Evolutionary conservation across 2,797 vertebrate species (phyloP), one percentile per base, ranked within the genome.

Genomic region (Adrianichthys oophorus): DNA sequence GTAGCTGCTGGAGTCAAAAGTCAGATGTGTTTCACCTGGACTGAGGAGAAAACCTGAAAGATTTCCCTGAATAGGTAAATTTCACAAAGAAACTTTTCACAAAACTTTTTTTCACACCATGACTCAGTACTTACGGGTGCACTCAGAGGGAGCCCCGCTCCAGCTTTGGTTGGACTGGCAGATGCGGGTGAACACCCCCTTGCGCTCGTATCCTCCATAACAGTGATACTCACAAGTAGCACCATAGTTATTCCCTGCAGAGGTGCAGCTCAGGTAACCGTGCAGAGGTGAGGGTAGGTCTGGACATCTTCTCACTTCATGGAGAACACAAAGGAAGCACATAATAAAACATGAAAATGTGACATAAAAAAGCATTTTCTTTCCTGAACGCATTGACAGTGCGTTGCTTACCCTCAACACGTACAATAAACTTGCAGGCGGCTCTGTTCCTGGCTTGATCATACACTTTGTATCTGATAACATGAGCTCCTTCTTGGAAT

Each of bases 401-500:
- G 41, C 7, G 7, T 13, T 41, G 54, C 82, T 89, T 87, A 98
- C 98, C 97, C 87, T 95, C 94, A 54, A 99, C 89, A 13, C 93
- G 94, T 54, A 99, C 66, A 6, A 93, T 90, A 75, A 99, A 98
- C 85, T 98, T 99, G 94, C 97, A 99, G 84, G 93, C 94, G 1
- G 96, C 97, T 64, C 93, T 88, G 86, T 99, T 99, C 76, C 93
- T 92, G 0, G 96, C 95, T 76, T 90, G 92, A 77, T 99, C 98
- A 0, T 95, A 94, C 48, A 93, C 95, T 4, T 92, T 96, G 79
- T 98, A 99, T 59, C 92, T 93, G 75, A 99, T 93, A 4, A 98
- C 60, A 8, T 91, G 92, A 1, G 87, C 84, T 55, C 97, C 97
- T 75, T 98, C 96, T 0, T 91, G 86, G 83, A 99, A 94, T 1